These are phyloP conservation scores for Danaus plexippus DNA, from an alignment of 1,140 invertebrate species.

Conservation along the genomic window DNA sequence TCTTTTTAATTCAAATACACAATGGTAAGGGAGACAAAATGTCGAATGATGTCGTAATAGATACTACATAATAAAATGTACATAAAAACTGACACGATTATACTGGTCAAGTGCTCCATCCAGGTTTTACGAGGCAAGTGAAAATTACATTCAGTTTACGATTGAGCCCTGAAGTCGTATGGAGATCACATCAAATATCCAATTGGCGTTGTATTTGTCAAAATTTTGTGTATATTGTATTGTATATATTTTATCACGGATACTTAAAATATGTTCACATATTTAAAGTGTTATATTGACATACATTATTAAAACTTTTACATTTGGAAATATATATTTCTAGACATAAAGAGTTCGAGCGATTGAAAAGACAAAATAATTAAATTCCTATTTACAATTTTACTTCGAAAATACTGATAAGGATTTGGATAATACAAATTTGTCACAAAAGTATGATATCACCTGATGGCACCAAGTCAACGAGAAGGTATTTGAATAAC, in stretches of 20 bases:
- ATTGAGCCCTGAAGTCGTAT: slow-evolving; percentile 23
- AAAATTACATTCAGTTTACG: slow-evolving; percentile 33
- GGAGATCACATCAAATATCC: slow-evolving; percentile 26
- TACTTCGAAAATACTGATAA: no score
- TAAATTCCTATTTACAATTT: no score
- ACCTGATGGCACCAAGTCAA: no score
- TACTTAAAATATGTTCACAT: no score
- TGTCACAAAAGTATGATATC: no score
- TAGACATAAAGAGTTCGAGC: no score
- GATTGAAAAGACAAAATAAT: no score
- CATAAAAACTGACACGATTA: slow-evolving; percentile 30
- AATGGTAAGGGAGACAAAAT: background rate
- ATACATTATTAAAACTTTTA: no score
- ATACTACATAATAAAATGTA: slow-evolving; percentile 16
- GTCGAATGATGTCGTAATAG: slow-evolving; percentile 18
- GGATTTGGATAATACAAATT: no score
- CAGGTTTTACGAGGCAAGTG: slow-evolving; percentile 29
- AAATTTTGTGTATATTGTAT: background rate
- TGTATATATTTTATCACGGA: no score
- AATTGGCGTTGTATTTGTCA: slow-evolving; percentile 5
- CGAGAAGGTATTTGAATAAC: slow-evolving; percentile 3
- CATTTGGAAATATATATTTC: no score
- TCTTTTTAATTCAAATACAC: background rate
- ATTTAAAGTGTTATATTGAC: no score
- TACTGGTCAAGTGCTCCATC: slow-evolving; percentile 24